These are phyloP conservation scores for Nothobranchius furzeri DNA, from an alignment of 2,113 vertebrate species.

Conservation along the genomic window DNA sequence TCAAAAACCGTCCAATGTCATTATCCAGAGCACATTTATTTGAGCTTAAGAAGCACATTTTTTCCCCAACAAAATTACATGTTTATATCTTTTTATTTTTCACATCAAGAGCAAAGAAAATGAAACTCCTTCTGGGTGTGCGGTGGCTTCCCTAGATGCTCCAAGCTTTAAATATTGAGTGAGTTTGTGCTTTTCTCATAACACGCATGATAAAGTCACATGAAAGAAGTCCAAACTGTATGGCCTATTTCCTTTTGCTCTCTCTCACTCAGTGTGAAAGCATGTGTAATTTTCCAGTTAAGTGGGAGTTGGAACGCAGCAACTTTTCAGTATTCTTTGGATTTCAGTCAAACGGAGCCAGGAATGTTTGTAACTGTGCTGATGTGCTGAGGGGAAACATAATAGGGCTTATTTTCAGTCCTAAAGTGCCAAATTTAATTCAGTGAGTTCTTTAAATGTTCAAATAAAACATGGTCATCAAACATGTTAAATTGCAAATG, in stretches of 20 bases:
- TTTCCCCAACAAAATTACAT: constrained; percentile 63
- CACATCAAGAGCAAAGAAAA: constrained; percentile 33
- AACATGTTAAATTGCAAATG: constrained; percentile 45
- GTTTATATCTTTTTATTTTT: constrained; percentile 28
- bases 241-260: neutral
- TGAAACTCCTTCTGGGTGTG: constrained; percentile 22
- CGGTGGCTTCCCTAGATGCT: constrained; percentile 19
- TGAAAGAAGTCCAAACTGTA: neutral
- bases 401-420: constrained; percentile 64
- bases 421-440: constrained; percentile 55
- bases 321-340: constrained; percentile 31
- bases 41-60: constrained; percentile 19
- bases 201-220: neutral
- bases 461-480: constrained; percentile 18
- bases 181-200: constrained; percentile 8
- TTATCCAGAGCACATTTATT: neutral
- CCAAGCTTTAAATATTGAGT: constrained; percentile 9
- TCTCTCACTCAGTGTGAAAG: neutral
- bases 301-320: constrained; percentile 10
- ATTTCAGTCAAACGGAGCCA: constrained; percentile 38
- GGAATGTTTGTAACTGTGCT: constrained; percentile 49
- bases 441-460: constrained; percentile 19
- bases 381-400: constrained; percentile 51
- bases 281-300: constrained; percentile 16
- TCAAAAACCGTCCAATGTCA: neutral